Evolutionary conservation across 2,797 vertebrate genomes (phyloP).

Genomic region (Bufotes viridis): DNA sequence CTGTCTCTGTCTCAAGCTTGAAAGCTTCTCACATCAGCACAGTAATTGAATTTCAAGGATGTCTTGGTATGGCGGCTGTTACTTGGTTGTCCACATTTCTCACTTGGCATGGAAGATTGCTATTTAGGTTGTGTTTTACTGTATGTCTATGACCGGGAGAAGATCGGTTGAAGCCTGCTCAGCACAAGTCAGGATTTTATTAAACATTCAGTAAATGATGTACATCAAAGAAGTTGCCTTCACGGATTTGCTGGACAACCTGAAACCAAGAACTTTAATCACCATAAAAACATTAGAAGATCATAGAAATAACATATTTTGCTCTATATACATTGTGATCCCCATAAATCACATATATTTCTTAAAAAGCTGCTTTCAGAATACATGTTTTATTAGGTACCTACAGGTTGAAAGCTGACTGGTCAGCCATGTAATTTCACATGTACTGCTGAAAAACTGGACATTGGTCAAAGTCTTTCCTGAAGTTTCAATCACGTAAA

Average conservation of each 20-base stretch:
- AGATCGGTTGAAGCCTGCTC: background rate
- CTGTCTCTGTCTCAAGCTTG: conserved; percentile 44
- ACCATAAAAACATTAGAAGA: background rate
- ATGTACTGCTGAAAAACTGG: too few relatives aligned
- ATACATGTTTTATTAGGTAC: too few relatives aligned
- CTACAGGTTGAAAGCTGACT: too few relatives aligned
- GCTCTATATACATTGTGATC: background rate
- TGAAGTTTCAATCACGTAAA: too few relatives aligned
- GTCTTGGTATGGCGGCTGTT: background rate
- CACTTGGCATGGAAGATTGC: conserved; percentile 1
- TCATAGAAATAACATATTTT: background rate
- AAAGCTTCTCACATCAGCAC: conserved; percentile 35
- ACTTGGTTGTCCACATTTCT: conserved; percentile 25
- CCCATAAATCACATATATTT: too few relatives aligned
- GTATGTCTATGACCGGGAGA: background rate
- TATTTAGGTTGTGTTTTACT: background rate
- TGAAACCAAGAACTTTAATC: background rate
- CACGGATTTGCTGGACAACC: background rate
- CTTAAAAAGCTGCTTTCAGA: too few relatives aligned
- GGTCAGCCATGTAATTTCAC: too few relatives aligned
- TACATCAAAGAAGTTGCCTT: background rate
- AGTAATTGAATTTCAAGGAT: conserved; percentile 49
- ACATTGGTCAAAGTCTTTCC: too few relatives aligned
- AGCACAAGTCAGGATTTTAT: conserved; percentile 1
- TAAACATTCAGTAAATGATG: background rate